Evolutionary conservation across 1,140 invertebrate genomes (phyloP), one percentile per base, ranked within the genome.

Genomic region (Cataglyphis hispanica): DNA sequence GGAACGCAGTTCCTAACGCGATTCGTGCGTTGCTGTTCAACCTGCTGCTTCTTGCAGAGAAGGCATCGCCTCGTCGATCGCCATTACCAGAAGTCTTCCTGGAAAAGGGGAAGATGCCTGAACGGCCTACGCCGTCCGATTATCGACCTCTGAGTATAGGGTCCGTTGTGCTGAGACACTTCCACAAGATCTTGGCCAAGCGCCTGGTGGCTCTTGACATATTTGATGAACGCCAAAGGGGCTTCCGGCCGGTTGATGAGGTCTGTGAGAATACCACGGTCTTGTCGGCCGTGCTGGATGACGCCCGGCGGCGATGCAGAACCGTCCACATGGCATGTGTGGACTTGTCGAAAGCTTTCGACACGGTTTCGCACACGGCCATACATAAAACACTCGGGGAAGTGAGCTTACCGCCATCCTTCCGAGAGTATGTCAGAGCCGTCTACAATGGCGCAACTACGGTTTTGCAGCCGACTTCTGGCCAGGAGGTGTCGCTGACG

Each of bases 61-160:
- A 10, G 46, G 34, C 40, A 2, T 58, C 66, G n/a, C n/a, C 11
- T 1, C 11, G 2, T 61, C 66, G 19, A 70, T 66, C n/a, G 13
- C 46, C 16, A 16, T 40, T 0, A 74, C 53, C 0, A 70, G 61
- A 13, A 80, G 58, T 86, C 0, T 70, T 80, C 56, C 84, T 69
- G 0, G 64, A 63, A 37, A 93, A 93, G 66, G 85, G 34, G 19
- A 89, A 90, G 4, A 76, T 19, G 10, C 88, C 90, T 27, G 91
- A 89, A 6, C 53, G 8, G 6, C 88, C 90, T 34, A 61, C 37
- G 0, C 89, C 91, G 10, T 77, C 77, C 13, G 93, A 92, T 2
- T 94, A 92, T 56, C 81, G 94, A 40, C 93, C 93, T 58, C 93
- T 95, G 0, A 92, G 92, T 16, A 92, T 95, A 67, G 88, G 91